Base-by-base conservation (phyloP, 2,888 invertebrate genomes). In the Aporophyla nigra region DNA sequence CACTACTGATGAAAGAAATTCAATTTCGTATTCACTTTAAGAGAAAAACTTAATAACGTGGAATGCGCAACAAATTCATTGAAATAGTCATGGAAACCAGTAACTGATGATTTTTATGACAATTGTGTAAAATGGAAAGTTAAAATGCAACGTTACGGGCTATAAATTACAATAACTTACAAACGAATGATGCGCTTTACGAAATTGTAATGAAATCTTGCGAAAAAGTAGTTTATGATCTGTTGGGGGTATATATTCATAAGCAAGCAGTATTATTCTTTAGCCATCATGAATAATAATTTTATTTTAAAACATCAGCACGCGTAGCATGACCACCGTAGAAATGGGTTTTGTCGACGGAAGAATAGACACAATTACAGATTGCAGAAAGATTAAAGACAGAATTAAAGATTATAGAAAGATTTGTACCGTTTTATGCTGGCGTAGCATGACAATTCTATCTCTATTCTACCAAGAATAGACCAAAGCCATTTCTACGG, bases 51-150 rank as follows among this genome's bases (percentile, higher is more conserved):
- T 68, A n/a, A 73, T 21, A 51, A 62, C 59, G 49, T 53, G 68
- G 40, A 69, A 82, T 59, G 65, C 54, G 65, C 70, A 80, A 70
- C 58, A 74, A 68, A 86, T 81, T 66, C 46, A 74, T 53, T 61
- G 71, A 21, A 71, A 59, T 59, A 40, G 53, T 76, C 40, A 43
- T 67, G 61, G 72, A 84, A 70, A 67, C 53, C 40, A 54, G 40
- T 69, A 71, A 53, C 24, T 51, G 40, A 76, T 73, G 65, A 61
- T 51, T 71, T 72, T 83, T 74, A 74, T 72, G 62, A 56, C 59
- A 71, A 4, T 65, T 73, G 72, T 73, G 71, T 79, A 75, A 87
- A 87, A 80, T 78, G 63, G 80, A 82, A 82, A 82, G 80, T 77
- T 63, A 69, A 76, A 77, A 69, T 81, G 81, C 80, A 81, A 71